These are phyloP conservation scores for Acanthisitta chloris DNA, from an alignment of 2,113 vertebrate species.

Conservation along the genomic window DNA sequence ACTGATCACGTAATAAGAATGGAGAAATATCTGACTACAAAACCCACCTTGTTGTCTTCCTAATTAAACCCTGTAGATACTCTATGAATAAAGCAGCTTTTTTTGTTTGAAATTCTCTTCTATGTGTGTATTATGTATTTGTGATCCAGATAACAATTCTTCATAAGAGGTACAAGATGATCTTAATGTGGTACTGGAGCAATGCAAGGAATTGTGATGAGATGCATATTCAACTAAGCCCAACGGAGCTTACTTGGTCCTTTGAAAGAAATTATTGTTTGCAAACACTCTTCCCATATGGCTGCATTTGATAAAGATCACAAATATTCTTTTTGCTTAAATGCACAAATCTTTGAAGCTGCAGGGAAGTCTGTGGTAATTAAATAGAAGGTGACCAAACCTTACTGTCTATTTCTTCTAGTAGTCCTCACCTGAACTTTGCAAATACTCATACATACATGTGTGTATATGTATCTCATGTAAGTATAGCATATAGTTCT, in stretches of 20 bases:
- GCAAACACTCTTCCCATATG: not conserved
- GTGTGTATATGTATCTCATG: not conserved
- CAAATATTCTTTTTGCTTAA: not conserved
- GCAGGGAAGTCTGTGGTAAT: not conserved
- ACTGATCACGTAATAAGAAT: not conserved
- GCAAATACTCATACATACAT: not conserved
- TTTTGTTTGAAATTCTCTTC: not conserved
- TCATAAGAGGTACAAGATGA: not conserved
- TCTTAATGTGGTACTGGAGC: not conserved
- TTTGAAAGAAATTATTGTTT: not conserved
- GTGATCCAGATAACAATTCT: not conserved
- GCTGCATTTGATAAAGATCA: not conserved
- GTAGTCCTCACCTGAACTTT: not conserved
- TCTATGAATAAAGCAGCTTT: not conserved
- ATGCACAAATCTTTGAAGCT: not conserved
- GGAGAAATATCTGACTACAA: not conserved
- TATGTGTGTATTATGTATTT: not conserved
- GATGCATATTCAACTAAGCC: not conserved
- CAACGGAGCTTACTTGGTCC: not conserved
- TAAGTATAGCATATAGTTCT: not conserved
- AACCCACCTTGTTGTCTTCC: rapidly evolving
- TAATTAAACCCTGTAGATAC: not conserved
- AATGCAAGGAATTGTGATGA: not conserved
- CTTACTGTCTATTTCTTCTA: not conserved
- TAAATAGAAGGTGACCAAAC: not conserved